Conservation (phyloP, 2,113 vertebrate species). For the Ceyx margarethae region DNA sequence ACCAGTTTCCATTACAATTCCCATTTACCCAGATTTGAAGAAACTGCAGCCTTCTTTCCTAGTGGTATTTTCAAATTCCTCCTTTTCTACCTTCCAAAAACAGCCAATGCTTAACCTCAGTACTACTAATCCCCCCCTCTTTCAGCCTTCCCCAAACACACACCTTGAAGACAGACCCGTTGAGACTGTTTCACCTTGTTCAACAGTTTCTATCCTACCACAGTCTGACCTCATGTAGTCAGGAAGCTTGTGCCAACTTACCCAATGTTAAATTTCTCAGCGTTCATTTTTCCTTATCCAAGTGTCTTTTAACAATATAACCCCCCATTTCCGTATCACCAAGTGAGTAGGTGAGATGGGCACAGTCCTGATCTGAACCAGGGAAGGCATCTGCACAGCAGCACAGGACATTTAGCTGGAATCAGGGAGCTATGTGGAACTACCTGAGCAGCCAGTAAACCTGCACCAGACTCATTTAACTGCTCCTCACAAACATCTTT, state of each 20-base stretch:
- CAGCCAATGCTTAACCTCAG: neutral
- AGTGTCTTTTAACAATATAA: neutral
- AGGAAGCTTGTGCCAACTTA: neutral
- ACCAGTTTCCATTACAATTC: neutral
- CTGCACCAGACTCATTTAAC: neutral
- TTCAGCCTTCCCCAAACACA: neutral
- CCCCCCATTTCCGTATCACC: neutral
- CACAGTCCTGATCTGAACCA: neutral
- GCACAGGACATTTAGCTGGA: neutral
- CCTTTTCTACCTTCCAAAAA: neutral
- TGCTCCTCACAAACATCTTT: neutral
- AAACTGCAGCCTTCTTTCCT: neutral
- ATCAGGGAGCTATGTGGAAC: neutral
- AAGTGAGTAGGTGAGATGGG: neutral
- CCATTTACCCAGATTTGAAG: neutral
- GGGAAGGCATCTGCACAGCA: rapidly evolving
- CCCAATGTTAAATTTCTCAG: neutral
- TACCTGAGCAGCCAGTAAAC: neutral
- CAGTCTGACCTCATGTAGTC: neutral
- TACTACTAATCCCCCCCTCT: neutral
- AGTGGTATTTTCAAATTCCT: neutral
- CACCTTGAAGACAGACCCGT: neutral
- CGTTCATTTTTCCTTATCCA: neutral
- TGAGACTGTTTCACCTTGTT: neutral
- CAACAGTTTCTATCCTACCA: neutral